Evolutionary conservation across 1,140 invertebrate genomes (phyloP), one percentile per base, ranked within the genome.

Genomic region (Brachionus rubens): DNA sequence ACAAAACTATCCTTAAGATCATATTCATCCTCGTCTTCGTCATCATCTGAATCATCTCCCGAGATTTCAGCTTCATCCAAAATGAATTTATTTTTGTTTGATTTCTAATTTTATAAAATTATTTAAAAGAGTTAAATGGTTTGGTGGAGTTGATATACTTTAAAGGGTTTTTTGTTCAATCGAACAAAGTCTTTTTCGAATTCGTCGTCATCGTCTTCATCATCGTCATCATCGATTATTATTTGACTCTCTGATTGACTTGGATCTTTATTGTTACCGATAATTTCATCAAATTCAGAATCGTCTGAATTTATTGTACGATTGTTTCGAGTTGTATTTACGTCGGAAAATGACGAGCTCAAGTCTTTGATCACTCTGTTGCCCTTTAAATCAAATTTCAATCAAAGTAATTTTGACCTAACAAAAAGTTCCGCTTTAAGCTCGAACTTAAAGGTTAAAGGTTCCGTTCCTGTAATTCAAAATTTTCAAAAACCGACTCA

Each of bases 1-100:
- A 72, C 68, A 72, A 72, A 72, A 19, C 68, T 72, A 14, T 72
- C 68, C 26, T 33, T 54, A 26, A 72, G 33, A 72, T 72, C 68
- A 24, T 72, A 72, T 2, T 54, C 46, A 72, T 72, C 19, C 41
- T 72, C 68, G 1, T 72, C 46, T 72, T 72, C 68, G 14, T 72
- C 68, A 36, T 54, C 46, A 12, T 50, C 68, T 19, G 46, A 48
- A 33, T 72, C 68, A 9, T 72, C 68, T 1, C 50, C 68, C 2
- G 68, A 48, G 2, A 72, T 10, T 10, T 50, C 28, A 26, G 68
- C 46, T 33, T 72, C 68, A n/a, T 48, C 68, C 26, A 48, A 9
- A 50, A 72, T 40, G 41, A 48, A 54, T 72, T 72, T 54, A 43
- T 46, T 43, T 65, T 43, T 65, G 16, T 16, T 56, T 26, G 33